A percentile compares a stretch with the other conserved stretches of the same genome.
phyloP scores from a whole-genome alignment of 1,140 invertebrate genomes.

The Physella acuta region DNA sequence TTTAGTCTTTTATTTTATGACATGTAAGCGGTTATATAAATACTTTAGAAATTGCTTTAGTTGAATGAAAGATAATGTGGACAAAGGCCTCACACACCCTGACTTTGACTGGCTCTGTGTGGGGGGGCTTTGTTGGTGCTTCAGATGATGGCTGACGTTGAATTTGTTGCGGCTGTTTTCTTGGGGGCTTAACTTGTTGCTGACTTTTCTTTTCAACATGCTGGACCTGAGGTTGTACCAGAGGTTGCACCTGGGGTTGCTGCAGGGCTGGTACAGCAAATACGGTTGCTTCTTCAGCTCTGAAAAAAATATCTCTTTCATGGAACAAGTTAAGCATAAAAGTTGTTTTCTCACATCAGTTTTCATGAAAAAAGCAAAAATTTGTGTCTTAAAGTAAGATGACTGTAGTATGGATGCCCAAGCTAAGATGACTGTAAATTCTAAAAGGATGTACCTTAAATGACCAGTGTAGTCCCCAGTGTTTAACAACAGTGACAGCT shows the following conservation, averaged over 20 bases:
- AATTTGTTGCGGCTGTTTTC: slow-evolving; percentile 4
- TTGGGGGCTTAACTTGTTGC: background rate
- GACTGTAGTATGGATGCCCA: too few species aligned
- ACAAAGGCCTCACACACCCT: too few species aligned
- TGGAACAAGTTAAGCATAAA: too few species aligned
- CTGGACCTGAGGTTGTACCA: background rate
- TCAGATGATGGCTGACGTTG: slow-evolving; percentile 13
- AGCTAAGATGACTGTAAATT: too few species aligned
- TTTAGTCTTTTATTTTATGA: too few species aligned
- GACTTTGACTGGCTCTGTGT: too few species aligned
- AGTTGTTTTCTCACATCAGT: too few species aligned
- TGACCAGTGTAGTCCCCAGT: background rate
- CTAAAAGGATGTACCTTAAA: slow-evolving; percentile 1
- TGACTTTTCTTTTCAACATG: background rate
- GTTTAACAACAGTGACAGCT: slow-evolving; percentile 12
- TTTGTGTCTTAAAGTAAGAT: too few species aligned
- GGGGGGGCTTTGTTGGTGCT: slow-evolving; percentile 1
- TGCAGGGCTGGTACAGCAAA: background rate
- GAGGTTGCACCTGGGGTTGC: background rate
- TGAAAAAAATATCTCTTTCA: background rate
- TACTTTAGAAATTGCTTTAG: too few species aligned
- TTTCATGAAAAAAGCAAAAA: too few species aligned
- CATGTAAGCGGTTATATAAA: too few species aligned
- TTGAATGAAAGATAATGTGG: too few species aligned
- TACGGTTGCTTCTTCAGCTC: slow-evolving; percentile 32